Conservation (phyloP, 2,888 invertebrate genomes). For the Drosophila eohydei region DNA sequence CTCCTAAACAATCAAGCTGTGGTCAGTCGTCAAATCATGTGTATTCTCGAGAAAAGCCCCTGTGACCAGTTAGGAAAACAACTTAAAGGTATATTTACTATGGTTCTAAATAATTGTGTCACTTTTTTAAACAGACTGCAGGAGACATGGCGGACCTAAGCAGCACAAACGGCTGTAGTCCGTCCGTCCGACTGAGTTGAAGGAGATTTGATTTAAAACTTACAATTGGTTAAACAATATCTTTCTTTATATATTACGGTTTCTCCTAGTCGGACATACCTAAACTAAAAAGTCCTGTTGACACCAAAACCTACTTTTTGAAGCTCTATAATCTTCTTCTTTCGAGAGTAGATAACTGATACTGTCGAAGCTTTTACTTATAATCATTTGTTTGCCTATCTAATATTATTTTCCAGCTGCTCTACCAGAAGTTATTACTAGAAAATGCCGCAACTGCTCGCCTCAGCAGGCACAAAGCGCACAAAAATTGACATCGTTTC, state of each 20-base stretch:
- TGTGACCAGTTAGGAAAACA: conserved; percentile 88
- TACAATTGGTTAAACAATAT: not conserved
- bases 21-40: conserved; percentile 86
- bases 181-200: not conserved
- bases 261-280: not conserved
- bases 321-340: not conserved
- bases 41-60: conserved; percentile 87
- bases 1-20: conserved; percentile 84
- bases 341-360: too few relatives aligned
- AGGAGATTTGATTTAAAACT: not conserved
- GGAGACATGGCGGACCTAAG: too few relatives aligned
- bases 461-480: conserved; percentile 86
- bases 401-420: conserved; percentile 48
- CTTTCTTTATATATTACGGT: not conserved
- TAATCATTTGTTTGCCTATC: not conserved
- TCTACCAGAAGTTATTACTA: conserved; percentile 86
- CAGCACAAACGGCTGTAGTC: not conserved
- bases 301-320: not conserved
- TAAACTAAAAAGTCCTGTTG: not conserved
- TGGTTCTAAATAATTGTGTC: not conserved
- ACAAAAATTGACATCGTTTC: conserved; percentile 85
- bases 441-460: conserved; percentile 86
- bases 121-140: not conserved
- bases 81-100: conserved; percentile 86
- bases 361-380: too few relatives aligned